Evolutionary conservation across 1,140 invertebrate genomes (phyloP), one percentile per base, ranked within the genome.

Genomic region (Brachionus rubens): DNA sequence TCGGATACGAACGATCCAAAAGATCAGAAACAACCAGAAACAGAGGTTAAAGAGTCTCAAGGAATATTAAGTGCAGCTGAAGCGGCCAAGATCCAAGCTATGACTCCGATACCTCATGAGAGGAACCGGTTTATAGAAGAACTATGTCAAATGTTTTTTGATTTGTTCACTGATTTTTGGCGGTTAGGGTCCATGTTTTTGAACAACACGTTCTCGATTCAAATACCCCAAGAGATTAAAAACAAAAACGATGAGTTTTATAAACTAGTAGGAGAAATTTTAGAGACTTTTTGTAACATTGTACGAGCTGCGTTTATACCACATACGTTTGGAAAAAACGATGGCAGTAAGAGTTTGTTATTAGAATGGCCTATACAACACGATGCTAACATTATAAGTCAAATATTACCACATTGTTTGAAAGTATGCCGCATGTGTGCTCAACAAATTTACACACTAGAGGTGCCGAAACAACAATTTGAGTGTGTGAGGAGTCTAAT

Each of bases 111-210:
- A 33, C 68, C 68, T 6, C 68, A 72, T 14, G 68, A 72, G 28
- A 28, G 68, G 12, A 72, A 72, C 19, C 19, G 28, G 3, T 72
- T 72, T 46, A 72, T 72, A 28, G 68, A 72, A 30, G 68, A 72
- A 26, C 24, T 72, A 2, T 72, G 68, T 30, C 68, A 72, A 28
- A 72, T 72, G 68, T 72, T 72, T 21, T 72, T 40, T n/a, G 43
- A 50, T 14, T 50, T 72, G 16, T 72, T 72, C 28, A 72, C 30
- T 21, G 68, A 72, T 41, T 72, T 50, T 36, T 72, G 68, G 68
- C 43, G 46, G 1, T 9, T 72, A 12, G 68, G 68, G 0, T 1
- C 50, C n/a, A 72, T 72, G 46, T 72, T 50, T 14, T 21, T 72
- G 16, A 50, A 33, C 7, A 72, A 41, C 19, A 3, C 10, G 3